Evolutionary conservation across 2,797 vertebrate genomes (phyloP), one percentile per base, ranked within the genome.

Genomic region (Malacoctenus gilli): DNA sequence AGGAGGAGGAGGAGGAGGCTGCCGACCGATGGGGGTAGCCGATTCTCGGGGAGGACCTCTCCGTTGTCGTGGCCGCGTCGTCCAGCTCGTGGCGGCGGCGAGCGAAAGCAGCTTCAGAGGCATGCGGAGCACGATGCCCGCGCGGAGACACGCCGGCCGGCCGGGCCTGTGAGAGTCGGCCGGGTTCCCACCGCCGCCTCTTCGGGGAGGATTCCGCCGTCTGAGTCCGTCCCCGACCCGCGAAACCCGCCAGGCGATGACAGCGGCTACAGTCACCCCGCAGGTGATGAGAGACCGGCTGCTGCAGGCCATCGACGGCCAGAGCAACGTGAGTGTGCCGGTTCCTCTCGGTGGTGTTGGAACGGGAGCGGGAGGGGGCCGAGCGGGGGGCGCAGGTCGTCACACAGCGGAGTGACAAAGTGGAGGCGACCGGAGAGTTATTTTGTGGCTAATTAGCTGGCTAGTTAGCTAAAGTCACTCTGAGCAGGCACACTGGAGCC

Each of bases 241-340:
- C 72, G 62, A 77, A 81, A 75, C 79, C n/a, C 60, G 83, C 86
- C 91, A 87, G 93, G 92, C 92, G 91, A 96, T 98, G 96, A 95
- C 94, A 95, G 94, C 95, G 89, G 92, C 92, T 83, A 88, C 93
- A 81, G 90, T 90, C 77, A 94, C 93, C 86, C 93, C 94, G 90
- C 94, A 94, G 92, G 90, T 92, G 89, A 94, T 96, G 89, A 95
- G 92, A 93, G 96, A 96, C 92, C 92, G 93, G 90, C 95, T 98
- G 86, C 93, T 97, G 47, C 93, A 94, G 92, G 95, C 95, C 90
- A 92, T 95, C 89, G 95, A 96, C 88, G 89, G 90, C 85, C 93
- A 95, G 82, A 93, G 92, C 89, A 96, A 96, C 80, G 96, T 98
- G 88, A 95, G 96, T 95, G 40, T 25, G 59, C 4, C 36, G 14